Evolutionary conservation across 1,140 invertebrate genomes (phyloP).

Genomic region (Calliopsis andreniformis): DNA sequence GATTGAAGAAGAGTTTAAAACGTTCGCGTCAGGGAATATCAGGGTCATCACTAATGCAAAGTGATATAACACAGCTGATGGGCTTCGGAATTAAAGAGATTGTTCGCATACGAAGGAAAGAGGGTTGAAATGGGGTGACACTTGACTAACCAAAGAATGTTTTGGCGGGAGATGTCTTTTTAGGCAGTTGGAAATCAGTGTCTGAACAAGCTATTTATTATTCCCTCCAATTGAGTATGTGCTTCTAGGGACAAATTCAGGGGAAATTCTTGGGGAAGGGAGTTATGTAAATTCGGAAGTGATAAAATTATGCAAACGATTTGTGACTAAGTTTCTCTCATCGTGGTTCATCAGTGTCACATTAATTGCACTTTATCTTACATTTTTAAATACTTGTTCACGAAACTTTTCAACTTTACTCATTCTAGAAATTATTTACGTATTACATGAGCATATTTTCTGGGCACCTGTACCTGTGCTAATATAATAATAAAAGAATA

Average conservation of each 20-base stretch:
- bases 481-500: too few relatives aligned
- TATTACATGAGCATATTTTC: too few relatives aligned
- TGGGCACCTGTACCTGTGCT: too few relatives aligned
- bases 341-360: too few relatives aligned
- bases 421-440: too few relatives aligned
- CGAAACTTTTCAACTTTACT: too few relatives aligned
- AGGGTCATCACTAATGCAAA: slow-evolving; percentile 23
- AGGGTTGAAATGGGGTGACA: background rate
- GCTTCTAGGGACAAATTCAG: background rate
- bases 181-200: background rate
- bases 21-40: slow-evolving; percentile 4
- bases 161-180: slow-evolving; percentile 16
- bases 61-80: background rate
- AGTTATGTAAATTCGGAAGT: background rate
- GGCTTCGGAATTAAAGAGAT: slow-evolving; percentile 30
- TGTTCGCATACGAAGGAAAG: slow-evolving; percentile 5
- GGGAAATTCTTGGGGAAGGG: too few relatives aligned
- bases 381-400: too few relatives aligned
- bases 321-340: too few relatives aligned
- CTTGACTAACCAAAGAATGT: slow-evolving; percentile 24
- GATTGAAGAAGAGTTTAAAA: background rate
- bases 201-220: slow-evolving; percentile 34
- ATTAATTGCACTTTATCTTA: too few relatives aligned
- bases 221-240: slow-evolving; percentile 4
- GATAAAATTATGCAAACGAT: background rate